Evolutionary conservation across 2,113 vertebrate genomes (phyloP), one percentile per base, ranked within the genome.

Genomic region (Phasianus colchicus): DNA sequence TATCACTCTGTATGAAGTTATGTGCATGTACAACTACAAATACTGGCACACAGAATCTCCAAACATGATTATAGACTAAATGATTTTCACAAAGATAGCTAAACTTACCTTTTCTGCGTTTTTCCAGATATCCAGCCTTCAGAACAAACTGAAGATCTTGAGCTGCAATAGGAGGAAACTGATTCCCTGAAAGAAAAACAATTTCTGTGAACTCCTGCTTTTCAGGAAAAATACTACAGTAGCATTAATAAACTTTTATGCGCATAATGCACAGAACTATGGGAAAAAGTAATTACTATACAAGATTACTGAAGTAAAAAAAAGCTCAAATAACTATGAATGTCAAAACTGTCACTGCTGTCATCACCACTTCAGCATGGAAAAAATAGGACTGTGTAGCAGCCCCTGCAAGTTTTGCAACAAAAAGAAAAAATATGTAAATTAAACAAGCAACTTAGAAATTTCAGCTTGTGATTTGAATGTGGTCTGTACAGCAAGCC

Each of bases 71-170:
- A 42, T 7, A 4, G 13, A 32, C 22, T n/a, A 38, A 66, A 16
- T 18, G 17, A 19, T 25, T 92, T 67, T 66, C 29, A 69, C 36
- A 64, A 48, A 79, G 21, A 32, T 1, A 77, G 10, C 34, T 61
- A 27, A 36, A 79, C 69, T 83, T 95, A 98, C 99, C 99, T 98
- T 99, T 99, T 88, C 99, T 98, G 61, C 99, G 99, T 96, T 99
- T 99, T 97, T 99, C 99, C 66, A 99, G 98, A 94, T 99, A 99
- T 63, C 99, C 99, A 55, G 98, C 97, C 92, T 99, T 99, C 83
- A 99, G 97, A 92, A 99, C 97, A 75, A 97, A 98, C 8, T 93
- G 96, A 85, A 99, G 98, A 87, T 99, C 99, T 90, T 99, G 99
- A 52, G 98, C 99, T 57, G 99, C 98, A 95, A 99, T 77, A 38